Evolutionary conservation across 2,888 invertebrate species (phyloP), one percentile per base, ranked within the genome.

Genomic region (Parnassius orleans): DNA sequence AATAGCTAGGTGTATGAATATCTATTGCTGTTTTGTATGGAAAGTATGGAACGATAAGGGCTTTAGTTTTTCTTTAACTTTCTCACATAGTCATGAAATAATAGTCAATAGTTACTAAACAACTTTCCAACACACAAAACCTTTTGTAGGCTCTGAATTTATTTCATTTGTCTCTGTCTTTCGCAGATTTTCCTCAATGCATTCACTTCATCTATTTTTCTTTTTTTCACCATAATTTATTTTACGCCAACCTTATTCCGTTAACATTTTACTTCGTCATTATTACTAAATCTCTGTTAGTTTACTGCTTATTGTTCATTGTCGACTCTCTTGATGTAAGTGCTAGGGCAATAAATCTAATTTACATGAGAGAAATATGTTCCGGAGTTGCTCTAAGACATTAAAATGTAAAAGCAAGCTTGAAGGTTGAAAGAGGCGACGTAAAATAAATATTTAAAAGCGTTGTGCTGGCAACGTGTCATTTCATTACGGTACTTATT

Each of bases 111-210:
- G 60, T 57, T 65, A 52, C 60, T 60, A 53, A 67, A 65, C 56
- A 66, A 66, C 63, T 65, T 66, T 66, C 67, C 65, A 64, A 65
- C 68, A 65, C 66, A 41, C 65, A 65, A 61, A 68, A 68, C 67
- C 68, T 66, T 68, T 67, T 58, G 66, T 61, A 67, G 63, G 60
- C 60, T 53, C 63, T 63, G 55, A 63, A 65, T 61, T 66, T 63
- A 65, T 69, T 66, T 65, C 69, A 71, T 71, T 69, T 68, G 69
- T 71, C 71, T 71, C 59, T 70, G 71, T 71, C 71, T 63, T 57
- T 66, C 58, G 63, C 70, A 70, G 67, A 70, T 67, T 71, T 70
- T 66, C 66, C 64, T 71, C 63, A 63, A 68, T 65, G 65, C 67
- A 64, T 64, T 63, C 69, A 65, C 63, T 68, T 69, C 67, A 65